phyloP scores from a whole-genome alignment of 2,113 vertebrate genomes.

The Plectropomus leopardus region DNA sequence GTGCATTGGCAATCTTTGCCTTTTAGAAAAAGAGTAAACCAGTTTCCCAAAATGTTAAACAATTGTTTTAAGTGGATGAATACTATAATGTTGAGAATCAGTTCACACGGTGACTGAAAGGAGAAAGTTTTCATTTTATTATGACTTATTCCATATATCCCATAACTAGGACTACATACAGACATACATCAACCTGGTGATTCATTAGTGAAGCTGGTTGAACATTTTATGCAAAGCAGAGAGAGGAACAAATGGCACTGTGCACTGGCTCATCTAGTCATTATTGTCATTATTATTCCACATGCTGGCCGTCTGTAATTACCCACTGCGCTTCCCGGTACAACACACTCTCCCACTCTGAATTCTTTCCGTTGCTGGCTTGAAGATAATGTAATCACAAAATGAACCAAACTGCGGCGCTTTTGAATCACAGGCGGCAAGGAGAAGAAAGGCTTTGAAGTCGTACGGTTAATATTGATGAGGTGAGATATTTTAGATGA shows the following conservation, averaged over 20 bases:
- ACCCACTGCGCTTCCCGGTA: constrained; percentile 48
- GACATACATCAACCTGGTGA: constrained; percentile 39
- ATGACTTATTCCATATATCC: constrained; percentile 21
- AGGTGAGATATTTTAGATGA: constrained; percentile 63
- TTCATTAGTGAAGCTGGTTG: constrained; percentile 66
- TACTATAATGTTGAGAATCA: neutral
- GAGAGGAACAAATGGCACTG: constrained; percentile 67
- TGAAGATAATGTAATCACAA: constrained; percentile 63
- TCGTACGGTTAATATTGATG: constrained; percentile 70
- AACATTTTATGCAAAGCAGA: constrained; percentile 62
- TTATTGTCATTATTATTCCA: constrained; percentile 71
- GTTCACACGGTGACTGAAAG: constrained; percentile 15
- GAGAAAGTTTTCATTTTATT: constrained; percentile 20
- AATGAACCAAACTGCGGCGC: constrained; percentile 52
- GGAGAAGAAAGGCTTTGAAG: constrained; percentile 65
- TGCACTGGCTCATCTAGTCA: constrained; percentile 62
- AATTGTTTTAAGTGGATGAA: neutral
- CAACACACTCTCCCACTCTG: constrained; percentile 44
- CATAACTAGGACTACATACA: constrained; percentile 6
- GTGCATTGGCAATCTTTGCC: neutral
- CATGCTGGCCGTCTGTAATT: constrained; percentile 61
- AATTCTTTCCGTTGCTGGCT: constrained; percentile 33
- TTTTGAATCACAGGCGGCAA: constrained; percentile 41
- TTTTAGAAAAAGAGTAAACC: no score
- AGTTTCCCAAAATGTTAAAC: no score